Evolutionary conservation across 92 coral and sea anemone genomes (phyloP), one percentile per base, ranked within the genome.

Genomic region (Heliopora coerulea): DNA sequence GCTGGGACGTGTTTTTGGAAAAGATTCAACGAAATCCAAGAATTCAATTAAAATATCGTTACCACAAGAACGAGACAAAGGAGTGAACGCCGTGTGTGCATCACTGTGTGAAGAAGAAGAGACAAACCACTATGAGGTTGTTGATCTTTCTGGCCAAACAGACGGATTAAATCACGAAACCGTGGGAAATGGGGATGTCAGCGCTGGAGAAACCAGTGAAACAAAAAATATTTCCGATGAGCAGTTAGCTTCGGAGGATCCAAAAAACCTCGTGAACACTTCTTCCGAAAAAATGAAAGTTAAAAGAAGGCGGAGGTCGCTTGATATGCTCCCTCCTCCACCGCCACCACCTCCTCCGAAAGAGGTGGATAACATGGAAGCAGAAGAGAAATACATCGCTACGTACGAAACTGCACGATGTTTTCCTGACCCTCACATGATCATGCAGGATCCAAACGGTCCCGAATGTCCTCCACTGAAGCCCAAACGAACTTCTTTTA

Each of bases 321-420:
- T 75, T 2, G 56, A 73, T 17, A 39, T 59, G 9, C 33, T 74
- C 65, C 88, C 88, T 8, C 89, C 97, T 8, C 95, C 97, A 24
- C 96, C 96, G 11, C 86, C 88, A 32, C 91, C 83, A 1, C 96
- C 96, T 11, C 91, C 91, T 19, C 76, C 75, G 77, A 81, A 75
- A 28, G 62, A 37, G 17, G 72, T 18, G 35, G 82, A 37, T 49
- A 85, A 80, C 49, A 48, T 9, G 0, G 29, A 48, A 0, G 42
- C 42, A 37, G 42, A 37, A 37, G 49, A 17, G 41, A 7, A 25
- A 13, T n/a, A n/a, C n/a, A n/a, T n/a, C n/a, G n/a, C 33, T 18
- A 27, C 66, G 28, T 31, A 12, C 23, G 19, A 62, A 18, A 46
- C 17, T 13, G 40, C 50, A 52, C 34, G 49, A 6, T 52, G 77